Evolutionary conservation across 2,113 vertebrate species (phyloP), one percentile per base, ranked within the genome.

Genomic region (Odontesthes bonariensis): DNA sequence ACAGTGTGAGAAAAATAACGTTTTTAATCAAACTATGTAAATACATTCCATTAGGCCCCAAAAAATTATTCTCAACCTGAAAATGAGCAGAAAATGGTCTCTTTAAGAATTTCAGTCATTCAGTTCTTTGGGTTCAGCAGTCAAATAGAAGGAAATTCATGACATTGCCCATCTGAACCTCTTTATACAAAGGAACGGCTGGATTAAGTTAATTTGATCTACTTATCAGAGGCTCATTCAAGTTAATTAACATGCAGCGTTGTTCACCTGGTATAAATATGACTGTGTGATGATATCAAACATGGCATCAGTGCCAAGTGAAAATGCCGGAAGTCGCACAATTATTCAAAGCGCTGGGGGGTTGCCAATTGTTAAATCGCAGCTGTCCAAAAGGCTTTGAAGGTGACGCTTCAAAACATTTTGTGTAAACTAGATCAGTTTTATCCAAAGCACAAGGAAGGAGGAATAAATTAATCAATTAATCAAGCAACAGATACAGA

Each of bases 221-320:
- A 12, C 31, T 69, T 42, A 58, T 69, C 56, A 38, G 27, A 47
- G 19, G 19, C 19, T 69, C 32, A 22, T 32, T 44, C 55, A 19
- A 57, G 40, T 33, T 56, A 69, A 69, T 56, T 19, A 69, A 12
- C 42, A 56, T 46, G 53, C 40, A 11, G 17, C 7, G n/a, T 33
- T 69, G 38, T 67, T 49, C 46, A 49, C 46, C 46, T 49, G 46
- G 10, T 49, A 49, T 19, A n/a, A 49, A 49, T 16, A 44, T n/a
- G 46, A 17, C 46, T 49, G 46, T 49, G 46, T 49, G 46, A 49
- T 49, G 5, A 49, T 49, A 49, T 49, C 17, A 17, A 67, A 67
- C 16, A 17, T 63, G 42, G 42, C 42, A 67, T 54, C 35, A n/a
- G 35, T 54, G 40, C 35, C 51, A 14, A 54, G 22, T 67, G 16